Percentiles rank a stretch among this genome's conserved stretches.
phyloP scores from a whole-genome alignment of 2,888 invertebrate species.

The Noctua fimbriata region DNA sequence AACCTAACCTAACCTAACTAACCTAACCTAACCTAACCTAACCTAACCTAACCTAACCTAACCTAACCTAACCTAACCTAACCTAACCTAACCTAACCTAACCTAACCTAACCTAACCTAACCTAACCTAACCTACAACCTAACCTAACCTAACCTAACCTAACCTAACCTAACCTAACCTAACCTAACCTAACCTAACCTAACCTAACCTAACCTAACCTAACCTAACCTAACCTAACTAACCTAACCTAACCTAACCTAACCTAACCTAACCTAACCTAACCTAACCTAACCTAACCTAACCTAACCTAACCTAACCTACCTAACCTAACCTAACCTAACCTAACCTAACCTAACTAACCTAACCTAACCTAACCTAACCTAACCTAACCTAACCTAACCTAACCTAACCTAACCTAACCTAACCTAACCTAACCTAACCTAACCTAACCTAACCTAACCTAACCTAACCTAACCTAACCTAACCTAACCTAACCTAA shows the following conservation, averaged over 20 bases:
- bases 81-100: conserved; percentile 54
- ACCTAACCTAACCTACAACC: conserved; percentile 55
- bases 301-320: conserved; percentile 47
- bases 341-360: conserved; percentile 37
- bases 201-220: conserved; percentile 57
- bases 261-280: conserved; percentile 52
- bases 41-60: conserved; percentile 56
- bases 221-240: conserved; percentile 52
- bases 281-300: conserved; percentile 58
- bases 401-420: conserved; percentile 40
- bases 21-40: conserved; percentile 58
- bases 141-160: conserved; percentile 56
- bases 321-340: conserved; percentile 58
- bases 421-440: conserved; percentile 38
- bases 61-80: conserved; percentile 60
- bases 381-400: conserved; percentile 40
- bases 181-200: conserved; percentile 44
- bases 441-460: conserved; percentile 29
- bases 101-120: conserved; percentile 57
- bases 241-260: conserved; percentile 61
- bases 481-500: conserved; percentile 29
- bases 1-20: too few species aligned
- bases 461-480: conserved; percentile 29
- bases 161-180: conserved; percentile 42
- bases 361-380: conserved; percentile 40